Conservation (phyloP, 2,888 invertebrate genomes). For the Aricia artaxerxes region DNA sequence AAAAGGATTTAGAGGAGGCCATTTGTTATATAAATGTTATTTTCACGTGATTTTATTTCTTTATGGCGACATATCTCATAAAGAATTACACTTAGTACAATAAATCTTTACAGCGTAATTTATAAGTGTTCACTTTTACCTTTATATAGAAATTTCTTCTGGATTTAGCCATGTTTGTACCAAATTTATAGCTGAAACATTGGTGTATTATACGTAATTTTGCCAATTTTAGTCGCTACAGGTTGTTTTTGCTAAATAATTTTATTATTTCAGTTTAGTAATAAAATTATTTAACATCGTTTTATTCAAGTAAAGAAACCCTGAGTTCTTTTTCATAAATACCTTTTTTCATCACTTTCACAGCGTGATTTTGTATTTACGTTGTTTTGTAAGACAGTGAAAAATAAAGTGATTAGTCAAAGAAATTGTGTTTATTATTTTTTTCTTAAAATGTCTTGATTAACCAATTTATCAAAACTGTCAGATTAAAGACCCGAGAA, state of each 20-base stretch:
- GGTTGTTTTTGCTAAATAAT: too few species aligned
- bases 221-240: too few species aligned
- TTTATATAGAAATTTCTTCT: background rate
- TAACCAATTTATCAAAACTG: constrained; percentile 33
- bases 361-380: background rate
- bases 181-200: background rate
- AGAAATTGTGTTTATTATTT: background rate
- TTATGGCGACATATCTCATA: constrained; percentile 16
- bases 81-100: background rate
- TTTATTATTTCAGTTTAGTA: too few species aligned
- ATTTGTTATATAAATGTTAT: constrained; percentile 21
- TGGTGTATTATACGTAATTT: background rate
- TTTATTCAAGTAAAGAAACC: background rate
- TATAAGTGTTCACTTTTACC: background rate
- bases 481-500: constrained; percentile 8
- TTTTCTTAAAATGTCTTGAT: background rate
- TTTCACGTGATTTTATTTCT: constrained; percentile 26
- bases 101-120: constrained; percentile 12
- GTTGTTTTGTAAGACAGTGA: background rate
- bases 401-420: constrained; percentile 25
- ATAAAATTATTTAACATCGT: too few species aligned
- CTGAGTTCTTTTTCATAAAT: background rate
- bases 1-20: background rate
- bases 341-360: background rate
- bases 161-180: background rate